Evolutionary conservation across 2,113 vertebrate species (phyloP), one percentile per base, ranked within the genome.

Genomic region (Paradoxurus hermaphroditus): DNA sequence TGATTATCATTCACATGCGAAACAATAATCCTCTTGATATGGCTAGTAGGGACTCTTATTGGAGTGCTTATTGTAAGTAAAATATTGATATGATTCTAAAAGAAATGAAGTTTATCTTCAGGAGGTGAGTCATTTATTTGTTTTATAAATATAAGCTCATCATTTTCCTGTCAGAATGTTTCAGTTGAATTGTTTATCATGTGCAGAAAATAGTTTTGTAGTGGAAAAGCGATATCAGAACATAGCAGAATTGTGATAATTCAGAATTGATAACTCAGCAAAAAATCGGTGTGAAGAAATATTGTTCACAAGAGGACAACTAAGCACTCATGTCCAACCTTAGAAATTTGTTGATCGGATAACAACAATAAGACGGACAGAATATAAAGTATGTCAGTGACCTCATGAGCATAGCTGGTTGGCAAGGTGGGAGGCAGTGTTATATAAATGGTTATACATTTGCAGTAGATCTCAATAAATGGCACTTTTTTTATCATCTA

Each of bases 271-370:
- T 95, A 89, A 94, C 79, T 92, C 77, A 62, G 91, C 1, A 68
- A 68, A 98, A 97, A 96, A 82, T 82, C 92, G 25, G 62, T 87
- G 65, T 97, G 89, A 95, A 88, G 97, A 98, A 62, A 92, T 88
- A 56, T 53, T 95, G 10, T 51, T 49, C 82, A 56, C 14, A 53
- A 75, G 82, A 88, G 10, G 29, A 56, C 67, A 23, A 75, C 67
- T 70, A 67, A 4, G 27, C 85, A 94, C 86, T 86, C 25, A 25
- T 84, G 46, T 59, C 56, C 67, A 94, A 36, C 56, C 6, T 1
- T 79, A 1, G 63, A 88, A 92, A 97, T 97, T 96, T 96, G 90
- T 92, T 79, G 88, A 95, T 97, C 81, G 51, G 97, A 53, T 96
- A 97, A 86, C 95, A 97, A 81, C 14, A 53, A 90, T 59, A 5